Conservation (phyloP, 2,797 vertebrate species). For the Masticophis lateralis region DNA sequence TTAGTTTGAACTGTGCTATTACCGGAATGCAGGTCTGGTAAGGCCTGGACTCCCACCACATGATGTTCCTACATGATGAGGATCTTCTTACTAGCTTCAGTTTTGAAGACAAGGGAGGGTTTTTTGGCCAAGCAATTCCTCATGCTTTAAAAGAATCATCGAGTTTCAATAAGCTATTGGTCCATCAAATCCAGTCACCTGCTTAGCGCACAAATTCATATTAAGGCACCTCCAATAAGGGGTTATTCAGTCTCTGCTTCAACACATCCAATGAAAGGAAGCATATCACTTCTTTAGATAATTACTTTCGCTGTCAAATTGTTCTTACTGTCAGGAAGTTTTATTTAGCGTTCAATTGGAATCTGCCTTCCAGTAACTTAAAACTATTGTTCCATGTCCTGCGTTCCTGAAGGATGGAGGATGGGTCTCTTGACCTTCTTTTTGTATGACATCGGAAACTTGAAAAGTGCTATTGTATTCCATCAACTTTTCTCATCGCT, state of each 20-base stretch:
- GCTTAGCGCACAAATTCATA: neutral
- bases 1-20: neutral
- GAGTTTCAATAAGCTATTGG: neutral
- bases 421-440: neutral
- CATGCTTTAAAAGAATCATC: neutral
- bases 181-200: neutral
- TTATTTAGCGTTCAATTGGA: neutral
- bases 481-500: neutral
- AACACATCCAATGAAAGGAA: neutral
- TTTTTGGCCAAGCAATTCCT: neutral
- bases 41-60: neutral
- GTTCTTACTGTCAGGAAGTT: neutral
- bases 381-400: neutral
- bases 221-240: neutral
- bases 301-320: neutral
- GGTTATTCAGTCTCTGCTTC: neutral
- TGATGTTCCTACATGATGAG: neutral
- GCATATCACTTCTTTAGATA: neutral
- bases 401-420: neutral
- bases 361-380: neutral
- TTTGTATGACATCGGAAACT: neutral
- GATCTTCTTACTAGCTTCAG: neutral
- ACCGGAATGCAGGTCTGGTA: neutral
- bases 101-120: neutral
- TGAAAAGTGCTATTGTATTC: neutral